Evolutionary conservation across 2,113 vertebrate species (phyloP).

Genomic region (Myxocyprinus asiaticus): DNA sequence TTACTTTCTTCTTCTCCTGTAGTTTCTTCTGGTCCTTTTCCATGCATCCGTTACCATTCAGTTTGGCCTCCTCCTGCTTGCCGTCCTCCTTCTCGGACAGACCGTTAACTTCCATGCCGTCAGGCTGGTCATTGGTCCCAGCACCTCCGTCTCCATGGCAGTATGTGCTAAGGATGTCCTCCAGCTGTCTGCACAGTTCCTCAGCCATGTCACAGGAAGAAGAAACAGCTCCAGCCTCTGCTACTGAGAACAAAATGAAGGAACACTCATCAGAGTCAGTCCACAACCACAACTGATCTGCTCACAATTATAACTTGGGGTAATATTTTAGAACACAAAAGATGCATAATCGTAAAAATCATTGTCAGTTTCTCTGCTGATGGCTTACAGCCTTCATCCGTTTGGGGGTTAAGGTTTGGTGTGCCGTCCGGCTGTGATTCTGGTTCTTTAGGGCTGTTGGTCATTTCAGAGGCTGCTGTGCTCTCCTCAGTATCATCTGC

Average conservation of each 20-base stretch:
- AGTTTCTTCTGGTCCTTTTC: constrained; percentile 85
- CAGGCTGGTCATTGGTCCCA: constrained; percentile 83
- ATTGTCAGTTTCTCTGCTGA: background rate
- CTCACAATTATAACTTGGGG: no score
- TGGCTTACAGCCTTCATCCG: constrained; percentile 43
- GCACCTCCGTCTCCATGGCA: constrained; percentile 77
- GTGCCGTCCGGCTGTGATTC: constrained; percentile 55
- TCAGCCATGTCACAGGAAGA: constrained; percentile 83
- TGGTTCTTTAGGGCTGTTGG: constrained; percentile 59
- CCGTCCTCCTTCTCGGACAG: constrained; percentile 74
- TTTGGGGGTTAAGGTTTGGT: background rate
- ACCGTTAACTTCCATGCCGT: constrained; percentile 81
- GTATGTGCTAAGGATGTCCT: constrained; percentile 95
- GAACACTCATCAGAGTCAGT: background rate
- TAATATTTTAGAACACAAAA: background rate
- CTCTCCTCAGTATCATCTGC: constrained; percentile 51
- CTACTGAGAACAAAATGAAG: constrained; percentile 40
- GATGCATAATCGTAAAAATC: background rate
- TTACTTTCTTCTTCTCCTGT: constrained; percentile 95
- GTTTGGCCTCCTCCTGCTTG: constrained; percentile 75
- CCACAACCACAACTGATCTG: no score
- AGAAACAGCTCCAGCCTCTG: constrained; percentile 43
- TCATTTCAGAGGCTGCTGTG: constrained; percentile 47
- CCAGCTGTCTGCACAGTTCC: constrained; percentile 90
- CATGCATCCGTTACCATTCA: constrained; percentile 66